Base-by-base conservation (phyloP, 1,140 invertebrate genomes). In the Goniozus legneri region DNA sequence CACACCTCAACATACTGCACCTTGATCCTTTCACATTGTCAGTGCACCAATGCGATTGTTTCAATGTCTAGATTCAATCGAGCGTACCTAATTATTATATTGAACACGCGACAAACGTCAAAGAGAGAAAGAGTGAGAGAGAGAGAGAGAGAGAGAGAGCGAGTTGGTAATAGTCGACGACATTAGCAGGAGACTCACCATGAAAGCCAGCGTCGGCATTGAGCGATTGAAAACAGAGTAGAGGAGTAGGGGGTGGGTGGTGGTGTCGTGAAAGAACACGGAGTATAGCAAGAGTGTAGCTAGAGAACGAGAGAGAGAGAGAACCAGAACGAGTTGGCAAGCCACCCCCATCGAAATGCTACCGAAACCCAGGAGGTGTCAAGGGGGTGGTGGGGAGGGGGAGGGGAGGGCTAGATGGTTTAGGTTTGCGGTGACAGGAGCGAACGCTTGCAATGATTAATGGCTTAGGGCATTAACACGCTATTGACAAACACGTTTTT, bases 391-490 rank as follows among this genome's bases (percentile, higher is more conserved):
- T 10, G 34, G 10, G 34, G 34, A 2, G 27, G 36, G 14, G 34
- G 20, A 19, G 34, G 34, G 12, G 16, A 15, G 18, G 24, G 45
- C 22, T n/a, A 62, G 64, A 46, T 57, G 61, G 49, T 60, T 65
- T 59, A 56, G 58, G 56, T 62, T 66, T 54, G 57, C 58, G 67
- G 60, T 71, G 69, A 69, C 67, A 71, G 64, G 53, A 67, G 48
- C 60, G 61, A 58, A 40, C 60, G 56, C 59, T 60, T 60, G 60
- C 63, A 74, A 75, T 75, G 73, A 75, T 75, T 75, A 75, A 75
- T 75, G 70, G 68, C 69, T 74, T 73, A 72, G 65, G 56, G 68
- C 73, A 75, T 75, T 75, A 75, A 72, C 70, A 67, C 63, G 62
- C 70, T 69, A 75, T 75, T 75, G 71, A 74, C 70, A 74, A 75